Evolutionary conservation across 23 tunicate species (phyloP).

Genomic region (Botrylloides violaceus): DNA sequence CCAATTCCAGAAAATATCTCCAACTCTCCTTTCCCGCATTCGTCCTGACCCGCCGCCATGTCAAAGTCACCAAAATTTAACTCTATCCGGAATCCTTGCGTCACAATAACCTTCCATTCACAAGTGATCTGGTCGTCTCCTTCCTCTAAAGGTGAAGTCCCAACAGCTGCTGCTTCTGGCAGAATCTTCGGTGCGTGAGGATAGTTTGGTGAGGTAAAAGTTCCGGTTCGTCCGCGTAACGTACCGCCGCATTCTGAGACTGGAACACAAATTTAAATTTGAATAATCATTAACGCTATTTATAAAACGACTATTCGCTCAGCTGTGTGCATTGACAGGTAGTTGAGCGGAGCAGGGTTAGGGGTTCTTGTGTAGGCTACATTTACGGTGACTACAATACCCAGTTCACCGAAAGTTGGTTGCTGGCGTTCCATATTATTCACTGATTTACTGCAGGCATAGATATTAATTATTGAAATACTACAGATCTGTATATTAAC

Average conservation of each 20-base stretch:
- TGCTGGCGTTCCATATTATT: no score
- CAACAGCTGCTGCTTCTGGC: neutral
- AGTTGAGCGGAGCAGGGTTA: no score
- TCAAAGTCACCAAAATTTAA: conserved; percentile 75
- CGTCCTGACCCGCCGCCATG: conserved; percentile 64
- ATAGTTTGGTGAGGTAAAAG: conserved; percentile 87
- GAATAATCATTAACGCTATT: neutral
- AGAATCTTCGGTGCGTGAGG: conserved; percentile 31
- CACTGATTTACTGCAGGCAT: no score
- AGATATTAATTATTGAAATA: no score
- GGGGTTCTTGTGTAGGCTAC: no score
- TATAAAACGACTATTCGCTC: no score
- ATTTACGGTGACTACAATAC: no score
- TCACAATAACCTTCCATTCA: conserved; percentile 64
- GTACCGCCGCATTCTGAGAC: conserved; percentile 57
- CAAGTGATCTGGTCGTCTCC: conserved; percentile 28
- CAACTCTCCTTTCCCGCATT: conserved; percentile 75
- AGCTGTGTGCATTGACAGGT: no score
- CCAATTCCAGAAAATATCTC: conserved; percentile 59
- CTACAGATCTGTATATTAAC: no score
- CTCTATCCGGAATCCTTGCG: conserved; percentile 47
- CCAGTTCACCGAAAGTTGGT: no score
- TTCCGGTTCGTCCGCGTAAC: conserved; percentile 49
- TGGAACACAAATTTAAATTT: neutral
- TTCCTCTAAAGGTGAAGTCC: conserved; percentile 1